Base-by-base conservation (phyloP, 2,888 invertebrate genomes). In the Metalampra italica region DNA sequence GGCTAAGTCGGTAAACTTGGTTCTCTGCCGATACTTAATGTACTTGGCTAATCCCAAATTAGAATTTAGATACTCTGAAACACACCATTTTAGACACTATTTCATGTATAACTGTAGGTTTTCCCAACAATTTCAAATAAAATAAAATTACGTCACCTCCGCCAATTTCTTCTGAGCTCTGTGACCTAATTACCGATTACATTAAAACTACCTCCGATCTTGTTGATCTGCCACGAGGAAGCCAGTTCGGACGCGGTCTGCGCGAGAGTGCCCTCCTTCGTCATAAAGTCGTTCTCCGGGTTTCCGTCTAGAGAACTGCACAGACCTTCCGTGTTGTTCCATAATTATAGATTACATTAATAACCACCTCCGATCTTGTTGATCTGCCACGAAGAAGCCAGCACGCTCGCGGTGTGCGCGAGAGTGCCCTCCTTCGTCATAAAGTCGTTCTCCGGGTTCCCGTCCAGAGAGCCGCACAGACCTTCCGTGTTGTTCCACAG, bases 401-500 rank as follows among this genome's bases (percentile, higher is more conserved):
- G 78, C 0, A 90, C 87, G 0, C 87, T 68, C 15, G 91, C 79
- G 29, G 85, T 82, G 64, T 64, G 79, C 40, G 87, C 90, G 3
- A 81, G 62, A 0, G 73, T 79, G 0, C 93, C 93, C 32, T 92
- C 92, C 60, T 91, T 91, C 0, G 91, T 92, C 32, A 81, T 73
- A 55, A 95, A 87, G 72, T 97, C 97, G 66, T 96, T 94, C 7
- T 79, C 80, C 5, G 86, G 78, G 62, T 92, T 90, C 0, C 94
- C 94, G 73, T 97, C 94, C 59, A 95, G 80, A 0, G 88, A 90
- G 0, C 97, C 97, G 69, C 97, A 97, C 0, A 97, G 84, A 47
- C 97, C 97, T 53, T 92, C 92, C 0, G 96, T 94, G 62, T 93
- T 92, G 65, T 95, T 94, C 94, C 95, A 96, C 34, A 95, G 75